Base-by-base conservation (phyloP, 1,140 invertebrate species). In the Sinonovacula constricta region DNA sequence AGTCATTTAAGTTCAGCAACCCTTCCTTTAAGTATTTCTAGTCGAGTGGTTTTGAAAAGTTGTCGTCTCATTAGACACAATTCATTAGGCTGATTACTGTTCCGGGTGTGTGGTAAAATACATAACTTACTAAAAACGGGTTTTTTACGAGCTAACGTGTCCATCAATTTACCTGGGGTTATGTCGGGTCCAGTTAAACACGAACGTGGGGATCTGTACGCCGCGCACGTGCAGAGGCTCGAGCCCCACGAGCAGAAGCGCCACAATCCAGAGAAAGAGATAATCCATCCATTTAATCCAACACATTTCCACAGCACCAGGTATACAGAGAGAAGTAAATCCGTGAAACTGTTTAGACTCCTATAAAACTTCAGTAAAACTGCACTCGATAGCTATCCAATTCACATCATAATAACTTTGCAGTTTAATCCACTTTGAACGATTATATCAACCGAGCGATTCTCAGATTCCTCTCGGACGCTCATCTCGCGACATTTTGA, bases 401-500 rank as follows among this genome's bases (percentile, higher is more conserved):
- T 63, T 60, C 7, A 18, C 28, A 39, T 24, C 34, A 12, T 63
- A 24, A 39, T 4, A 39, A 39, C 60, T 39, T 7, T 1, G 3
- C 33, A 63, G 36, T 63, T n/a, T n/a, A 2, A 63, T 12, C 12
- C 14, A 39, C 31, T 63, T 63, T 45, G 14, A 3, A 63, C 31
- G 22, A 63, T 63, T 39, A 39, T 15, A 63, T 33, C 28, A 63
- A 18, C 28, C 24, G 28, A 24, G 14, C 22, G 15, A 33, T 63
- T 63, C 49, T 33, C 60, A n/a, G n/a, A n/a, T n/a, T n/a, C n/a
- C n/a, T n/a, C n/a, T n/a, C n/a, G n/a, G n/a, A n/a, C n/a, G n/a
- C n/a, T n/a, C n/a, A n/a, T n/a, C n/a, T n/a, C 60, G 60, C 60
- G 60, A 63, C 60, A 63, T 63, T 63, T 63, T 63, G 60, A 63